Percentiles rank a stretch among this genome's conserved stretches.
Conservation (phyloP, 2,888 invertebrate genomes). For the Augiades crinisus region DNA sequence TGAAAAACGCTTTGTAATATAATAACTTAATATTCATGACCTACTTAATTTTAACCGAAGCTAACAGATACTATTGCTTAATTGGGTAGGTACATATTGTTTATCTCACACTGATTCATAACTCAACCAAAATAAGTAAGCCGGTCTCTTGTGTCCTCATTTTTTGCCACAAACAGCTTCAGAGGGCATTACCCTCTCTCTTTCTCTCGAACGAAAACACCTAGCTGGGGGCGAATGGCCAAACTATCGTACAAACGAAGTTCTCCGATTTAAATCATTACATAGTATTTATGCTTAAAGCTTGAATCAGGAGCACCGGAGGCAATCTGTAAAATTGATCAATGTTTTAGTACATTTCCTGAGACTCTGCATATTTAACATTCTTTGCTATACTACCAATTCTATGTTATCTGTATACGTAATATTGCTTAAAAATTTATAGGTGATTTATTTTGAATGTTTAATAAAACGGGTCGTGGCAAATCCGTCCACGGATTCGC, state of each 20-base stretch:
- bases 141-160: slow-evolving; percentile 74
- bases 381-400: too few relatives aligned
- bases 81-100: slow-evolving; percentile 57
- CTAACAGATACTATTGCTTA: slow-evolving; percentile 37
- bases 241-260: slow-evolving; percentile 46
- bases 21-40: slow-evolving; percentile 22
- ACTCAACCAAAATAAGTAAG: slow-evolving; percentile 70
- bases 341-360: too few relatives aligned
- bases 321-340: too few relatives aligned
- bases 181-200: slow-evolving; percentile 74
- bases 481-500: slow-evolving; percentile 52
- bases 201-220: slow-evolving; percentile 62
- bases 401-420: too few relatives aligned
- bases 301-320: too few relatives aligned
- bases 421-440: too few relatives aligned
- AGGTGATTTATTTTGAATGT: not conserved
- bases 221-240: slow-evolving; percentile 61
- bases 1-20: too few relatives aligned
- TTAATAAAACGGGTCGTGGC: slow-evolving; percentile 39
- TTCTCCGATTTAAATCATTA: slow-evolving; percentile 26
- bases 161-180: slow-evolving; percentile 80
- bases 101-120: slow-evolving; percentile 78
- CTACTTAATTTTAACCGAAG: slow-evolving; percentile 31
- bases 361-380: too few relatives aligned
- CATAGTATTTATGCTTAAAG: not conserved